Conservation (phyloP, 1,140 invertebrate species). For the Battus philenor region DNA sequence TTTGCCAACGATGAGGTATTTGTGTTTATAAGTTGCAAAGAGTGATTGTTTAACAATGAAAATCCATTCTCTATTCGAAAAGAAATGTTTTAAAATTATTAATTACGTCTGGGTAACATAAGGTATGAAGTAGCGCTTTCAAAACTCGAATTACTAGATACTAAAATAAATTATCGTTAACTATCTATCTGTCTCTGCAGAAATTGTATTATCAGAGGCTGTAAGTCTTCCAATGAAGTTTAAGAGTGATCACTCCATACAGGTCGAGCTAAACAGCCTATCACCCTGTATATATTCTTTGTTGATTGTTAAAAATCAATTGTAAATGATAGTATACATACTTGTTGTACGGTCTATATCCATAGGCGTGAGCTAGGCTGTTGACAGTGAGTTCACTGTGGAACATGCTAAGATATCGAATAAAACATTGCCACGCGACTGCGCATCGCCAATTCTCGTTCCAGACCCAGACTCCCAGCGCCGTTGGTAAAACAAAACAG, state of each 20-base stretch:
- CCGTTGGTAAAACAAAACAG: slow-evolving; percentile 86
- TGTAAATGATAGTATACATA: slow-evolving; percentile 32
- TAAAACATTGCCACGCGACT: slow-evolving; percentile 65
- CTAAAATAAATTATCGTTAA: no score
- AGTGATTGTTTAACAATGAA: not conserved
- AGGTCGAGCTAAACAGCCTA: no score
- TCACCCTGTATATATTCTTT: no score
- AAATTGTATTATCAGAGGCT: no score
- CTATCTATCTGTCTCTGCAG: no score
- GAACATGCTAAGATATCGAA: slow-evolving; percentile 55
- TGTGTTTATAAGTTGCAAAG: no score
- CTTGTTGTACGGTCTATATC: slow-evolving; percentile 67
- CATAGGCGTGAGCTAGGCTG: slow-evolving; percentile 58
- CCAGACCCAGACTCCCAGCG: slow-evolving; percentile 85
- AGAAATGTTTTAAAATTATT: not conserved
- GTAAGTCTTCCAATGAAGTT: no score
- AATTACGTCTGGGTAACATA: not conserved
- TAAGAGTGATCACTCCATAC: no score
- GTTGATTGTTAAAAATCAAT: no score
- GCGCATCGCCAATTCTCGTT: slow-evolving; percentile 79
- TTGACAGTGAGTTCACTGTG: slow-evolving; percentile 66
- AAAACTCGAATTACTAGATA: no score
- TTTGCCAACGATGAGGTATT: no score
- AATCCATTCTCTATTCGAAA: not conserved
- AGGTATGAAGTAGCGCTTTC: no score